These are phyloP conservation scores for Amaurobius ferox DNA, from an alignment of 2,888 invertebrate species.

Conservation along the genomic window DNA sequence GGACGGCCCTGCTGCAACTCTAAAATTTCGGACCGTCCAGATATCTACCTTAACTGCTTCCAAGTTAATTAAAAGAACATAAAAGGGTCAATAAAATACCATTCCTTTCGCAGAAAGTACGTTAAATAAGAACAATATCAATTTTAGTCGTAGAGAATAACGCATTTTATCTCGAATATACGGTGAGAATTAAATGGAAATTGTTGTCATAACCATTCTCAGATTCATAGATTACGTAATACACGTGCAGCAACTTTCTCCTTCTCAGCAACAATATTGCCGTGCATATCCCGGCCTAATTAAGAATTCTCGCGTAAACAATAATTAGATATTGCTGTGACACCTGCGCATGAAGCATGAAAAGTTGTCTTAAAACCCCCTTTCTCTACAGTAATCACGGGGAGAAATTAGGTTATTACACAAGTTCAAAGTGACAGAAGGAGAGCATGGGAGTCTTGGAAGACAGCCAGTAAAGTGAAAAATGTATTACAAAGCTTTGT, in stretches of 20 bases:
- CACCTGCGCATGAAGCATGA: conserved; percentile 5
- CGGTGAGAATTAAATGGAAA: background rate
- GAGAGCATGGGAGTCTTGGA: background rate
- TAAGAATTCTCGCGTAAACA: conserved; percentile 2
- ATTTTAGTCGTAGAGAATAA: background rate
- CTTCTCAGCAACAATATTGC: background rate
- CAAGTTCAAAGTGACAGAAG: background rate
- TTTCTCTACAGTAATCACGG: background rate
- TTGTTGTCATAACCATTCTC: background rate
- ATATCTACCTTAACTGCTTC: too few species aligned
- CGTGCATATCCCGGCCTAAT: background rate
- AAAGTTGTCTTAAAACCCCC: conserved; percentile 2
- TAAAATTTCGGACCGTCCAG: too few species aligned
- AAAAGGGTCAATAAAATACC: too few species aligned
- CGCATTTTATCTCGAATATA: background rate
- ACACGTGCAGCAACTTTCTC: background rate
- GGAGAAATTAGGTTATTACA: conserved; percentile 6
- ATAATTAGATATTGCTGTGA: conserved; percentile 13
- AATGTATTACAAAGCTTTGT: conserved; percentile 5
- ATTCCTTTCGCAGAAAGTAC: background rate
- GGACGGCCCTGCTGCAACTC: too few species aligned
- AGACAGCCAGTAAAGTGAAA: background rate
- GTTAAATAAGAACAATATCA: background rate
- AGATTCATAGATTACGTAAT: background rate
- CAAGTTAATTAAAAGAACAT: too few species aligned